Base-by-base conservation (phyloP, 92 coral and sea anemone species). In the Isaurus tuberculatus region DNA sequence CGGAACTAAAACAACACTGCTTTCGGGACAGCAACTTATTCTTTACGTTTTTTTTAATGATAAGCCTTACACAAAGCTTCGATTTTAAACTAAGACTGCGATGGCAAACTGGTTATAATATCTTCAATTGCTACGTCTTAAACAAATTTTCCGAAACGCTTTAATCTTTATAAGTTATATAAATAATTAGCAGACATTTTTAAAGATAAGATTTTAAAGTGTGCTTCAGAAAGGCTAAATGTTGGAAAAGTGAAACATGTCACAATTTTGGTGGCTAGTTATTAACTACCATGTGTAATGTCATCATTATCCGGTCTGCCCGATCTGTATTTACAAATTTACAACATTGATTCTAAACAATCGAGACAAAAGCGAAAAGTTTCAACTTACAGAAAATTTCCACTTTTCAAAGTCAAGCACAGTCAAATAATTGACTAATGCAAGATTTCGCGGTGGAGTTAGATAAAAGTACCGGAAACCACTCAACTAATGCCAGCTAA, bases 401-500 rank as follows among this genome's bases (percentile, higher is more conserved):
- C 16, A 4, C 31, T 19, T 40, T 40, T 33, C 30, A 58, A 77
- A 46, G 40, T 55, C 27, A 36, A 34, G 34, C 30, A 13, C 22
- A 25, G 32, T 3, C 33, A 40, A 64, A 46, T 51, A 57, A 61
- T 36, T 29, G 68, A 75, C n/a, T 16, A 15, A 28, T 6, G 46
- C 10, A 16, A 65, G 51, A 19, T 60, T 55, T 57, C 69, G 82
- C 82, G 70, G 82, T 77, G 51, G 31, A 34, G 34, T 58, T 48
- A 27, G 13, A 17, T 28, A 42, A 77, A 77, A 84, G 71, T 60
- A 73, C 58, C 79, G 88, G 83, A 65, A 75, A 85, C 84, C 72
- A 73, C 63, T 73, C 42, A 75, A 61, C 48, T 42, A 33, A 51
- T n/a, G n/a, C 42, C 42, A 75, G 43, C 46, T 42, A 33, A 51